Evolutionary conservation across 2,888 invertebrate species (phyloP), one percentile per base, ranked within the genome.

Genomic region (Chloroclystis v-ata): DNA sequence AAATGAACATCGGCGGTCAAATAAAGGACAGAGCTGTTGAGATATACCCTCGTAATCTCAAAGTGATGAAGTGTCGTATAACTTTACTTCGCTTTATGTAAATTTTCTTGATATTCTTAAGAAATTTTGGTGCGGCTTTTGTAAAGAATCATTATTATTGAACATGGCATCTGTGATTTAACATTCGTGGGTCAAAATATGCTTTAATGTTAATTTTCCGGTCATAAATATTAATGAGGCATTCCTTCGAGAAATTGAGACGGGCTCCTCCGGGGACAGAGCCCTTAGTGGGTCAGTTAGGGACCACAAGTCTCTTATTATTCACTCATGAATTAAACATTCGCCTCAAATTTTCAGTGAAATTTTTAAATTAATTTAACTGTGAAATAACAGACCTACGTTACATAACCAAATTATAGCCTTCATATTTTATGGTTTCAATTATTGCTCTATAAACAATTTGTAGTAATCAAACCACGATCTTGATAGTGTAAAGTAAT

Each of bases 171-270:
- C 71, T 69, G 64, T 71, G 65, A 73, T 75, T 65, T 62, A 58
- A 67, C 46, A 60, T 51, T 56, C 63, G 66, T 63, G 68, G 72
- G 72, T 75, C 76, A 77, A 78, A 79, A 78, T 67, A 77, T 75
- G 75, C 76, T 80, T 78, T 79, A 79, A 82, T 78, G 77, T 78
- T 82, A 81, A 81, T 81, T 80, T 82, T 77, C 76, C 74, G 74
- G 72, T 72, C 76, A 82, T 82, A 81, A 82, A 83, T 83, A 82
- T 82, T 82, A 75, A 84, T 84, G 75, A 73, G 76, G 75, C 72
- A 77, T 75, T 76, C 74, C 62, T 69, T 65, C 67, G 67, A 61
- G 47, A 40, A 11, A 30, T 14, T 58, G 66, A 67, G 61, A 14
- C 37, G 29, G 29, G 11, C 43, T 44, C 37, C 25, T 44, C 30